Percentiles rank a stretch among this genome's conserved stretches.
phyloP scores from a whole-genome alignment of 2,797 vertebrate species.

The Peromyscus melanophrys region DNA sequence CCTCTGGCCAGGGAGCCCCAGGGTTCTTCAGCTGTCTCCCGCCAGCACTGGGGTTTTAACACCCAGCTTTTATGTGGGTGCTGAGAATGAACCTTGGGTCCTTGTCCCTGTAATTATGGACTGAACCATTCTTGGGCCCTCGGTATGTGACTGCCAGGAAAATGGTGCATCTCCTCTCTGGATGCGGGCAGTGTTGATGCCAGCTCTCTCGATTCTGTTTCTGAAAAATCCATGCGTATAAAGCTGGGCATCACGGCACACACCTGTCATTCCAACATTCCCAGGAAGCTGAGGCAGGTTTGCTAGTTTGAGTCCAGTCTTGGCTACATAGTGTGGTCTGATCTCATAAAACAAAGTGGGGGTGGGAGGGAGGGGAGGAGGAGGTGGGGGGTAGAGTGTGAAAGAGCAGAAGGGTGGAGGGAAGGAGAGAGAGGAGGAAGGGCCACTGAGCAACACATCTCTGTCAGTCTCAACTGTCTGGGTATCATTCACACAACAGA shows the following conservation, averaged over 20 bases:
- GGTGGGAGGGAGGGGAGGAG: no score
- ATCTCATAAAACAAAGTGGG: neutral
- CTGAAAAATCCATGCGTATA: neutral
- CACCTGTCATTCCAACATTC: neutral
- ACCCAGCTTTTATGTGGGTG: neutral
- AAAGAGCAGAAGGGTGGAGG: no score
- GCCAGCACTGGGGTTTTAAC: neutral
- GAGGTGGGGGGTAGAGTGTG: neutral
- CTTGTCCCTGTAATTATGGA: neutral
- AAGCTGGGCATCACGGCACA: neutral
- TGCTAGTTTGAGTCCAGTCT: neutral
- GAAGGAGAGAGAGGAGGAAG: neutral
- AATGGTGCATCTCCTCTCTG: neutral
- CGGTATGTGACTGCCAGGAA: no score
- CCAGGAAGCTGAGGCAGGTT: neutral
- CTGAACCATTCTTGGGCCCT: neutral
- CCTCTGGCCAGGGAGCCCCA: neutral
- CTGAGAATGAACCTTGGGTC: neutral
- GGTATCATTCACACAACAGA: neutral
- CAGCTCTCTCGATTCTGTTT: neutral
- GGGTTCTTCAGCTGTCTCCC: neutral
- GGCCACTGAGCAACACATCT: neutral
- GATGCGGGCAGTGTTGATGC: neutral
- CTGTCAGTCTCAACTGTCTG: neutral
- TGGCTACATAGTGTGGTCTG: neutral